Base-by-base conservation (phyloP, 2,797 vertebrate genomes). In the Pseudochirops cupreus region DNA sequence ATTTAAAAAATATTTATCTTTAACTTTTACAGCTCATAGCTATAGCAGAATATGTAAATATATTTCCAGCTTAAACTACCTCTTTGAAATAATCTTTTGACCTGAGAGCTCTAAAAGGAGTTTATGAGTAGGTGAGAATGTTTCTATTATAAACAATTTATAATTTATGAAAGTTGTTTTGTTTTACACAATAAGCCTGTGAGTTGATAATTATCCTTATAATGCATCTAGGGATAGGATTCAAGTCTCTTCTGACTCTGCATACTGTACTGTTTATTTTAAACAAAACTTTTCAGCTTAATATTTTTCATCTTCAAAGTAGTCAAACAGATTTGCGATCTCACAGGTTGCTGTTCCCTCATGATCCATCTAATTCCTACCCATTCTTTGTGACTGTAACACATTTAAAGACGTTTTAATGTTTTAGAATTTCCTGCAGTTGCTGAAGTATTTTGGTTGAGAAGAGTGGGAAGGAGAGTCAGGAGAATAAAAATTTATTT, bases 1-100 rank as follows among this genome's bases (percentile, higher is more conserved):
- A 94, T 96, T 96, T 92, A 58, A 92, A 89, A 12, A 33, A 31
- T 10, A 56, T 39, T 46, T 46, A 94, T 90, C 10, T 91, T 18
- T 54, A 31, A 91, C 39, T 52, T 91, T 82, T 39, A 46, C 39
- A 26, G n/a, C 74, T 82, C 46, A 46, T 82, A 82, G 2, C 21
- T 87, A 11, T 87, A 50, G 9, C 10, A 87, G 21, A 50, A 26
- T 82, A 5, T 46, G 39, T 87, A 87, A 87, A 50, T 87, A 3
- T 87, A 50, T 26, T 87, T 87, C 39, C 74, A 87, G 74, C 5
- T 87, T 50, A 87, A 87, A 46, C 39, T 50, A 21, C 26, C 39
- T 87, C 9, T 82, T 87, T 87, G 74, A 50, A 87, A 46, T 39
- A 39, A 14, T 67, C 62, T 67, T 67, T 67, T 67, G 62, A 67